phyloP scores from a whole-genome alignment of 1,140 invertebrate genomes.

The Hesperophylax magnus region DNA sequence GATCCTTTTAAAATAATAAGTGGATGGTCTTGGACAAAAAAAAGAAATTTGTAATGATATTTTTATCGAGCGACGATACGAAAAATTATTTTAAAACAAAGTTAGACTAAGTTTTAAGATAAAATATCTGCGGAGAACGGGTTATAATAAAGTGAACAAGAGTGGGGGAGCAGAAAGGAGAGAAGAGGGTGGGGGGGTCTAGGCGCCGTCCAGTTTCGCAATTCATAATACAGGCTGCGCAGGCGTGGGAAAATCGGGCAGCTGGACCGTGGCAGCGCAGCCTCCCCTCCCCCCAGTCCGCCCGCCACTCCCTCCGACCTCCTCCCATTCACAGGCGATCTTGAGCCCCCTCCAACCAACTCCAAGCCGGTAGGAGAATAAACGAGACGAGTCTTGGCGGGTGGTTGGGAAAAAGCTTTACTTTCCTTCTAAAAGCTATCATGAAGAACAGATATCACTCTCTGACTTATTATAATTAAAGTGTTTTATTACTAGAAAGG shows the following conservation, averaged over 20 bases:
- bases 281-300: conserved; percentile 18
- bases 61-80: background rate
- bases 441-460: too few species aligned
- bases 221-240: conserved; percentile 32
- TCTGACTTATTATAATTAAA: too few species aligned
- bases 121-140: too few species aligned
- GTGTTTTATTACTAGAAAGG: too few species aligned
- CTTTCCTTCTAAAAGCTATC: too few species aligned
- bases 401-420: background rate
- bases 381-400: conserved; percentile 17
- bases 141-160: too few species aligned
- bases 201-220: conserved; percentile 38
- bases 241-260: conserved; percentile 50
- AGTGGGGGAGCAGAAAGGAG: too few species aligned
- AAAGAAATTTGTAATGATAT: background rate
- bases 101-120: too few species aligned
- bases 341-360: background rate
- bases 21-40: too few species aligned
- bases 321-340: conserved; percentile 31
- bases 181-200: background rate
- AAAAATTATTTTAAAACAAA: too few species aligned
- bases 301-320: background rate
- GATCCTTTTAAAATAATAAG: too few species aligned
- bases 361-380: background rate
- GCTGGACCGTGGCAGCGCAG: conserved; percentile 43